Evolutionary conservation across 2,113 vertebrate genomes (phyloP), one percentile per base, ranked within the genome.

Genomic region (Cheilinus undulatus): DNA sequence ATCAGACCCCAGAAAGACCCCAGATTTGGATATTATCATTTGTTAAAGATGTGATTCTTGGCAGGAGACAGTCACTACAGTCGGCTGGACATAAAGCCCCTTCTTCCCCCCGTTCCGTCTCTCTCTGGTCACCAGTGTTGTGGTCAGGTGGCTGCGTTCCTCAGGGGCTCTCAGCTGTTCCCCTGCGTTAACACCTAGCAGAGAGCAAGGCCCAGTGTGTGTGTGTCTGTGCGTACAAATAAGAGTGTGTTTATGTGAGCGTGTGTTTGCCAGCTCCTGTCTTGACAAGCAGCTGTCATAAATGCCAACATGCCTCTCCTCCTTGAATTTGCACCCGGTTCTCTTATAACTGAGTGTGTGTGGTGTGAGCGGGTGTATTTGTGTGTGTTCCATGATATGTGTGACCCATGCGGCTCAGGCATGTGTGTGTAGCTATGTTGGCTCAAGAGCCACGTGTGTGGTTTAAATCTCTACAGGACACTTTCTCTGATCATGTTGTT

Each of bases 221-320:
- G 40, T 49, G 45, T 49, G 36, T 36, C n/a, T 46, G 28, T 15
- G 58, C 58, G 32, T n/a, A 14, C 38, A n/a, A 10, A 11, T 34
- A 10, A 10, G 26, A 42, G 38, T 36, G 53, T 22, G 23, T 40
- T 22, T 20, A 52, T 61, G 43, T 34, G 14, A 43, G 46, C 34
- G 43, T 32, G 48, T 14, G 28, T 32, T 26, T 30, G 57, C 58
- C 26, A 27, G 49, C 51, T 75, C 72, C 66, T 14, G 58, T 81
- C 68, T 87, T 91, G 86, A 80, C 82, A 78, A 90, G 78, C 90
- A 90, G 89, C 88, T 92, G 88, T 86, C 70, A 80, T 84, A 83
- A 86, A 90, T 91, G 87, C 83, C 89, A 76, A 59, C 78, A 65
- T 87, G 85, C 80, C 78, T 81, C 53, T 61, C 73, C 83, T 63